phyloP scores from a whole-genome alignment of 2,113 vertebrate species.

The Falco punctatus region DNA sequence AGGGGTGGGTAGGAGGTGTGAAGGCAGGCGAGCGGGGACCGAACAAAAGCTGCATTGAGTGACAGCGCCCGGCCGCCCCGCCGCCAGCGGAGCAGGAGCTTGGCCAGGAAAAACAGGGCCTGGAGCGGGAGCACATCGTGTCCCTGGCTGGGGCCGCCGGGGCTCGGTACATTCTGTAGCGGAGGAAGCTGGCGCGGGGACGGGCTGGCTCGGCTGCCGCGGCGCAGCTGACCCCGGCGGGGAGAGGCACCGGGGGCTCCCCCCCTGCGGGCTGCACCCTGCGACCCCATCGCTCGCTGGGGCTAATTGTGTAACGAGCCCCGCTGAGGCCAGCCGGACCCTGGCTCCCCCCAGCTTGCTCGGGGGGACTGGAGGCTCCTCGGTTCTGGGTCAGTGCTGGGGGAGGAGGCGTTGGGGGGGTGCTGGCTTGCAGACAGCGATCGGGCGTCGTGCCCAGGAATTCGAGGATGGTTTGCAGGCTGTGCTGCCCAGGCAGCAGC shows the following conservation, averaged over 20 bases:
- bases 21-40: not conserved
- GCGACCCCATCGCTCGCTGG: fast-evolving
- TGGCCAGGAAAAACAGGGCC: conserved; percentile 58
- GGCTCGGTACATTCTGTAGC: conserved; percentile 59
- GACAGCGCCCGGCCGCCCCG: not conserved
- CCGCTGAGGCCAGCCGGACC: not conserved
- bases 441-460: conserved; percentile 42
- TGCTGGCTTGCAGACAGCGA: not conserved
- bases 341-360: not conserved
- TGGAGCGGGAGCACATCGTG: conserved; percentile 69
- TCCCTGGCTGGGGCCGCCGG: conserved; percentile 58
- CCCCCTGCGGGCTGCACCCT: not conserved
- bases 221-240: not conserved
- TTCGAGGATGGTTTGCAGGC: conserved; percentile 26
- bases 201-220: not conserved
- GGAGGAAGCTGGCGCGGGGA: conserved; percentile 38
- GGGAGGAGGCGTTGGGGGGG: not conserved
- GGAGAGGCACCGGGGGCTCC: not conserved
- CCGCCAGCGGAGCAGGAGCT: conserved; percentile 29
- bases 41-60: conserved; percentile 61
- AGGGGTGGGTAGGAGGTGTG: conserved; percentile 4
- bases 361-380: not conserved
- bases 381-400: not conserved
- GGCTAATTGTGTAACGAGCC: not conserved
- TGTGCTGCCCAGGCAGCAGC: conserved; percentile 44